A percentile compares a stretch with the other conserved stretches of the same genome.
Evolutionary conservation across 2,797 vertebrate genomes (phyloP).

Genomic region (Tapirus indicus): DNA sequence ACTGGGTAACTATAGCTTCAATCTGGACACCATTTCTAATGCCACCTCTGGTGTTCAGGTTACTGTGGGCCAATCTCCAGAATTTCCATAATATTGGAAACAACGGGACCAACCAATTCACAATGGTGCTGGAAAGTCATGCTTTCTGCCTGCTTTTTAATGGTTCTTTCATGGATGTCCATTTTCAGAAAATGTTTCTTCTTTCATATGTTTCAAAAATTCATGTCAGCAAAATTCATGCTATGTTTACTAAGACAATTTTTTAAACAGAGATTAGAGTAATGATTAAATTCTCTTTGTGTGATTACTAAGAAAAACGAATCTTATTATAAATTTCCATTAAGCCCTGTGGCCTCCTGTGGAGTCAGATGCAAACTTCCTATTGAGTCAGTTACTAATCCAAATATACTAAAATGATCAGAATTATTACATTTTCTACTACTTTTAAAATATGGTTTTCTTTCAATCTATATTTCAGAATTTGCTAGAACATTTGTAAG

Average conservation of each 20-base stretch:
- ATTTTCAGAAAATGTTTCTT: neutral
- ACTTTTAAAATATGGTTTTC: constrained; percentile 77
- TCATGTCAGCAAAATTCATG: constrained; percentile 65
- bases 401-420: constrained; percentile 78
- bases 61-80: neutral
- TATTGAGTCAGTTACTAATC: constrained; percentile 81
- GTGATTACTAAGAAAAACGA: constrained; percentile 85
- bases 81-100: neutral
- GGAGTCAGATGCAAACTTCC: constrained; percentile 79
- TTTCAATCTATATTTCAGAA: constrained; percentile 70
- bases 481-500: constrained; percentile 77
- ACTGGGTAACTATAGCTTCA: neutral
- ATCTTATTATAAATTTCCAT: constrained; percentile 85
- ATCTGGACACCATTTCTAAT: neutral
- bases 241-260: constrained; percentile 54
- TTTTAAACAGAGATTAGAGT: constrained; percentile 79
- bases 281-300: constrained; percentile 85
- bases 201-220: constrained; percentile 52
- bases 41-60: neutral
- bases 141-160: neutral
- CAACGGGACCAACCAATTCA: neutral
- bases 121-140: neutral
- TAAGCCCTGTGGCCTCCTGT: constrained; percentile 79
- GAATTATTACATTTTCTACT: constrained; percentile 79
- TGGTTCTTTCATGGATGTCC: neutral